A percentile compares a stretch with the other conserved stretches of the same genome.
phyloP scores from a whole-genome alignment of 2,888 invertebrate genomes.

The Tachina grossa region DNA sequence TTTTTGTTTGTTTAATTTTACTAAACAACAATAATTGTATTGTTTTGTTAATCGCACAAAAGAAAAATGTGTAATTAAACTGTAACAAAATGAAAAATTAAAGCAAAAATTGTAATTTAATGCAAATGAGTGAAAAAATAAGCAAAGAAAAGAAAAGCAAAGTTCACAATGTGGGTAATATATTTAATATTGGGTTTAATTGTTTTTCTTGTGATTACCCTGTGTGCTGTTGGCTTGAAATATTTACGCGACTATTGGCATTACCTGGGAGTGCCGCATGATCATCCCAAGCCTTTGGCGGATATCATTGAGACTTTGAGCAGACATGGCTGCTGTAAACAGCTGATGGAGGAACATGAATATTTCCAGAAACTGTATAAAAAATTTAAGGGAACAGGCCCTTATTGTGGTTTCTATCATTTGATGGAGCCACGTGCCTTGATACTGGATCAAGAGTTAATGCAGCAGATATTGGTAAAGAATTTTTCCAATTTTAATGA shows the following conservation, averaged over 20 bases:
- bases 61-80: conserved; percentile 6
- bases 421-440: conserved; percentile 77
- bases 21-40: conserved; percentile 29
- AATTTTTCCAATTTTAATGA: conserved; percentile 81
- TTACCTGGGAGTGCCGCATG: conserved; percentile 78
- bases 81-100: conserved; percentile 26
- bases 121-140: conserved; percentile 1
- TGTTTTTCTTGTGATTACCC: conserved; percentile 73
- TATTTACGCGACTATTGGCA: conserved; percentile 80
- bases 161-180: conserved; percentile 77
- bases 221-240: conserved; percentile 73
- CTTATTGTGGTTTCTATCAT: conserved; percentile 80
- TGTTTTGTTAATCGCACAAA: neutral
- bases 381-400: conserved; percentile 78
- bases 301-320: conserved; percentile 74
- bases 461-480: conserved; percentile 80
- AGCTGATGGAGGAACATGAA: conserved; percentile 71
- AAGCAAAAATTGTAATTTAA: conserved; percentile 2
- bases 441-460: conserved; percentile 79
- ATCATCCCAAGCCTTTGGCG: conserved; percentile 76
- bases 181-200: conserved; percentile 76
- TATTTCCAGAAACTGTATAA: conserved; percentile 76
- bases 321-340: conserved; percentile 57
- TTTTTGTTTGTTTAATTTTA: conserved; percentile 4
- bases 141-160: neutral